phyloP scores from a whole-genome alignment of 2,888 invertebrate genomes.

The Desoria tigrina region DNA sequence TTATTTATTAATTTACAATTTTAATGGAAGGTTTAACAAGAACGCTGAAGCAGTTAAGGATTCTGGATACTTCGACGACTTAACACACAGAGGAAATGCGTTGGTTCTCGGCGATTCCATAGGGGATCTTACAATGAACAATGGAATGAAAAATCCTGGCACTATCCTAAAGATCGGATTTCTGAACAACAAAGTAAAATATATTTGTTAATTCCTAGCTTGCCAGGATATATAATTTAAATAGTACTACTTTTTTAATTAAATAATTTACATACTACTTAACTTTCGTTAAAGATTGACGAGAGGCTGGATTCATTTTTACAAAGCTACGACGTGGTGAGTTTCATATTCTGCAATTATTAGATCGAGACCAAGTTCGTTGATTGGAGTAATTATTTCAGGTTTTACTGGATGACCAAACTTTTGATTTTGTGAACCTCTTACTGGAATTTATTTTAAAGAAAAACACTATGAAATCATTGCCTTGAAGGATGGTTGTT shows the following conservation, averaged over 20 bases:
- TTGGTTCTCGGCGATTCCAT: conserved; percentile 88
- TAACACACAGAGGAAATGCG: conserved; percentile 70
- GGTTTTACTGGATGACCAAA: conserved; percentile 81
- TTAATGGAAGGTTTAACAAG: conserved; percentile 9
- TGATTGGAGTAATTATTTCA: neutral
- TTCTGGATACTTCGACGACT: conserved; percentile 50
- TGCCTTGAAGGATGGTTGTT: no score
- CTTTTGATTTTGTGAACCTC: conserved; percentile 65
- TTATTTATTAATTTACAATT: no score
- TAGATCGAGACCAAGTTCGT: no score
- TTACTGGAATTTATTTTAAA: conserved; percentile 37
- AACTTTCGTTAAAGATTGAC: conserved; percentile 66
- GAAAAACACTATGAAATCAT: no score
- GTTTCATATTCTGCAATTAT: no score
- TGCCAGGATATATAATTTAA: no score
- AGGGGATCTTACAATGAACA: conserved; percentile 90
- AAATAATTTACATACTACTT: no score
- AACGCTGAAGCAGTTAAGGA: conserved; percentile 60
- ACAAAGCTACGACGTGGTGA: conserved; percentile 78
- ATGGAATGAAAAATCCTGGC: conserved; percentile 71
- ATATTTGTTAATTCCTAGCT: neutral
- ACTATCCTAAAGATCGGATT: conserved; percentile 87
- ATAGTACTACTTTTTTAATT: no score
- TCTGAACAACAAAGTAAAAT: conserved; percentile 76
- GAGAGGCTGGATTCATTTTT: conserved; percentile 72